phyloP scores from a whole-genome alignment of 2,888 invertebrate species.

The Petrolisthes manimaculis region DNA sequence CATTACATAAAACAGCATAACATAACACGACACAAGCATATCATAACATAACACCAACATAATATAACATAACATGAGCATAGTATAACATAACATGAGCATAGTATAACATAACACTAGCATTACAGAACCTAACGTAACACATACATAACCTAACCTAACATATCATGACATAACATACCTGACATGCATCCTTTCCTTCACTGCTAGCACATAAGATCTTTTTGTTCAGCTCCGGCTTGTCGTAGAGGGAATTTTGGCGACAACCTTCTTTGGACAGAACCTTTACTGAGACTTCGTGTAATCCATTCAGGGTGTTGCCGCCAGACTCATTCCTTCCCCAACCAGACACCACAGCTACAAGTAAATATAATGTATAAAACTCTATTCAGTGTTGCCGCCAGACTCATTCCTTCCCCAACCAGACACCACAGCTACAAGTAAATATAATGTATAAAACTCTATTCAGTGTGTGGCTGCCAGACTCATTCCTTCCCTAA shows the following conservation, averaged over 20 bases:
- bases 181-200: constrained; percentile 52
- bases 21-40: too few species aligned
- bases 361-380: background rate
- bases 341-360: constrained; percentile 55
- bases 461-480: background rate
- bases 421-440: constrained; percentile 45
- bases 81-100: too few species aligned
- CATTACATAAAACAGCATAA: too few species aligned
- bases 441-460: background rate
- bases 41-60: background rate
- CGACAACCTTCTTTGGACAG: constrained; percentile 31
- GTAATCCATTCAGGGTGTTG: background rate
- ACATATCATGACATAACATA: constrained; percentile 23
- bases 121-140: background rate
- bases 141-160: background rate
- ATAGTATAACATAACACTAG: background rate
- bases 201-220: constrained; percentile 39
- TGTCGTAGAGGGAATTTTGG: constrained; percentile 11
- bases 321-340: constrained; percentile 19
- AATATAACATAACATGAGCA: too few species aligned
- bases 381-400: background rate
- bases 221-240: constrained; percentile 10
- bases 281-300: constrained; percentile 30
- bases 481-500: constrained; percentile 31
- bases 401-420: constrained; percentile 30